Evolutionary conservation across 2,113 vertebrate species (phyloP), one percentile per base, ranked within the genome.

Genomic region (Paracanthobrama guichenoti): DNA sequence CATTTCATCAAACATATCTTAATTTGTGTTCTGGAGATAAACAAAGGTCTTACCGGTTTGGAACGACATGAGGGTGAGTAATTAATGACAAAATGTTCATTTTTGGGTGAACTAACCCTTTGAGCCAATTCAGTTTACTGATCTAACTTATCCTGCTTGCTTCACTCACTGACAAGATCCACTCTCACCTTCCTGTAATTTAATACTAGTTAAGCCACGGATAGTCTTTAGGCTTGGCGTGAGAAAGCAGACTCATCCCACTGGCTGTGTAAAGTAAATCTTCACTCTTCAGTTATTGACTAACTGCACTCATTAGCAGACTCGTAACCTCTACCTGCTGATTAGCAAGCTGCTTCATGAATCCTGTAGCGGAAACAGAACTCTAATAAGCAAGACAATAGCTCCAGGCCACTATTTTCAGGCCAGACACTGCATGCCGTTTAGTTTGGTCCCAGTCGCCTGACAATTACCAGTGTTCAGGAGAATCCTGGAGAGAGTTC

Each of bases 301-400:
- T 48, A 88, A 91, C 89, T 92, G 91, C 86, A 79, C 87, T 88
- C 88, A 83, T 86, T 87, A 83, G 55, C 35, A 73, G 82, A 87
- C 86, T 85, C 83, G 88, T 92, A 91, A 90, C 90, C 86, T 90
- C 81, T 44, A 75, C 84, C 85, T 86, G 84, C 82, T 91, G 82
- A 90, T 91, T 90, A 90, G 87, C 86, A 86, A 87, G 89, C 85
- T 89, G 89, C 88, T 89, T 75, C 39, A 44, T 82, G 26, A 57
- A 83, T 82, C 72, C 76, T 76, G 85, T 89, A 76, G 89, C 18
- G 50, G 77, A 86, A 83, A 82, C 84, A 81, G 80, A 67, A 60
- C 78, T 13, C 26, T n/a, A 80, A 76, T 72, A 83, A 86, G 55
- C 88, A 91, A 87, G 74, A 28, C 48, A 13, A 10, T 53, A 24